These are phyloP conservation scores for Nasua narica DNA, from an alignment of 2,797 vertebrate species.

Conservation along the genomic window DNA sequence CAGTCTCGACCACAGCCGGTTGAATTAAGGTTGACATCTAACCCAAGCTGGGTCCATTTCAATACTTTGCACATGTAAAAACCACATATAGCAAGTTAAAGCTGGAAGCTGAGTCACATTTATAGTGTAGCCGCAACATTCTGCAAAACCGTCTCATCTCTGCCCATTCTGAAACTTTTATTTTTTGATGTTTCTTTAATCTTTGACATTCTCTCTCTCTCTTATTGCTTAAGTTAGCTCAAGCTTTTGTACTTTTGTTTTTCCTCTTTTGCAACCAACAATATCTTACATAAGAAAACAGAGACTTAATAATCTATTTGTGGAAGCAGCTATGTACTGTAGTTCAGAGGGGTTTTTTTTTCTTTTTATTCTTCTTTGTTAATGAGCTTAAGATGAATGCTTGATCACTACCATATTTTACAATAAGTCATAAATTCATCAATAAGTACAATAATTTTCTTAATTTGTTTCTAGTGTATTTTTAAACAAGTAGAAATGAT, in stretches of 20 bases:
- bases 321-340: neutral
- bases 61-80: neutral
- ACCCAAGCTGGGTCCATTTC: neutral
- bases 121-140: neutral
- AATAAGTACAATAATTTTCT: neutral
- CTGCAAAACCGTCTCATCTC: neutral
- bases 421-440: neutral
- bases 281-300: neutral
- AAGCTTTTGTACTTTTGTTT: neutral
- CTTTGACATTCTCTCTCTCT: neutral
- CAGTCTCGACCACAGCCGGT: neutral
- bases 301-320: neutral
- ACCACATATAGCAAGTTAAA: neutral
- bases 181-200: neutral
- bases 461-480: neutral
- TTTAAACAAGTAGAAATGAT: neutral
- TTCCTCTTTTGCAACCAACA: neutral
- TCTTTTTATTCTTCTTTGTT: neutral
- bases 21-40: slow-evolving; percentile 8
- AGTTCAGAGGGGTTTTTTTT: neutral
- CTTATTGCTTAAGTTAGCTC: neutral
- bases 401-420: neutral
- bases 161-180: neutral
- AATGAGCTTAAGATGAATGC: neutral
- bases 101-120: neutral